Percentiles rank a stretch among this genome's conserved stretches.
Evolutionary conservation across 2,797 vertebrate genomes (phyloP).

Genomic region (Arrhamphus sclerolepis): DNA sequence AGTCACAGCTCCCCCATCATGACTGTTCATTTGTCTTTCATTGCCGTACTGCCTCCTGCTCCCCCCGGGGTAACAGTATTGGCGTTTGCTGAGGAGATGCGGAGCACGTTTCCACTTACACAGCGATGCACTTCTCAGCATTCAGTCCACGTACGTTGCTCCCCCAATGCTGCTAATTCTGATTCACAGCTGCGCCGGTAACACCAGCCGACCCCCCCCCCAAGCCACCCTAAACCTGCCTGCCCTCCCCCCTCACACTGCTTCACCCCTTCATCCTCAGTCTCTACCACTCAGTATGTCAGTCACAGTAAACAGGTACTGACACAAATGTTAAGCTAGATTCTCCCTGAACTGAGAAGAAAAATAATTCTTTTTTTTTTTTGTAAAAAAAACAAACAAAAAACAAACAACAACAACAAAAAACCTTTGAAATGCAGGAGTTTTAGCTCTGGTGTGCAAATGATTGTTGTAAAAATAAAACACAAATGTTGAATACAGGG

Average conservation of each 20-base stretch:
- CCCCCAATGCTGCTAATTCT: slow-evolving; percentile 47
- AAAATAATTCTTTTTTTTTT: too few relatives aligned
- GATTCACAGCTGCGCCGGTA: slow-evolving; percentile 27
- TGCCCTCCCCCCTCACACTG: neutral
- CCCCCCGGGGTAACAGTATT: slow-evolving; percentile 20
- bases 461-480: too few relatives aligned
- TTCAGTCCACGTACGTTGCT: slow-evolving; percentile 28
- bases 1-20: slow-evolving; percentile 23
- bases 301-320: slow-evolving; percentile 1
- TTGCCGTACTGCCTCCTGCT: too few relatives aligned
- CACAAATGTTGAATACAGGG: too few relatives aligned
- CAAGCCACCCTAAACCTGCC: too few relatives aligned
- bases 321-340: neutral
- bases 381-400: too few relatives aligned
- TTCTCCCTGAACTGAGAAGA: too few relatives aligned
- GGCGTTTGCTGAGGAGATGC: slow-evolving; percentile 15
- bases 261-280: neutral
- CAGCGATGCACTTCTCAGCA: slow-evolving; percentile 22
- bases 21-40: slow-evolving; percentile 1
- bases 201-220: slow-evolving; percentile 25
- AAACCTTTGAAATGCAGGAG: too few relatives aligned
- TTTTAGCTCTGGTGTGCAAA: too few relatives aligned
- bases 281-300: neutral
- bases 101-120: slow-evolving; percentile 41
- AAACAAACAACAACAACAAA: too few relatives aligned